Evolutionary conservation across 2,888 invertebrate genomes (phyloP).

Genomic region (Volucella zonaria): DNA sequence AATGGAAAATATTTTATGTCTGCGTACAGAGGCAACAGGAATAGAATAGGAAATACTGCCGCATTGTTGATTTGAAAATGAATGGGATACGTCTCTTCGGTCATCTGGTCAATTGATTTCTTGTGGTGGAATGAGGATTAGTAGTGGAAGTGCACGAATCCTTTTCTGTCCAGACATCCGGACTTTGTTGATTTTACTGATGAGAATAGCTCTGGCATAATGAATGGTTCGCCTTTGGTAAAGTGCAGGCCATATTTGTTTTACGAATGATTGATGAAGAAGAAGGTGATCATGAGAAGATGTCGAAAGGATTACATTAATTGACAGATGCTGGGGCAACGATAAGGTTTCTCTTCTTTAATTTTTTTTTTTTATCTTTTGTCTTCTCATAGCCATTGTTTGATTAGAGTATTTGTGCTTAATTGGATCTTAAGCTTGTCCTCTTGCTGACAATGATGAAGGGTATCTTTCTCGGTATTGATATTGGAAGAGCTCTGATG

Average conservation of each 20-base stretch:
- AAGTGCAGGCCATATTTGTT: conserved; percentile 52
- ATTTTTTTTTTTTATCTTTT: no score
- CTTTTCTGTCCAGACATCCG: conserved; percentile 35
- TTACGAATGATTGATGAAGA: conserved; percentile 57
- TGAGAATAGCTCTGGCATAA: conserved; percentile 51
- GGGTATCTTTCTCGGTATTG: no score
- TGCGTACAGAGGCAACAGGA: not conserved
- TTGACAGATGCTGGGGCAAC: not conserved
- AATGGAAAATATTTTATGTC: conserved; percentile 51
- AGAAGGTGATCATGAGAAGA: conserved; percentile 23
- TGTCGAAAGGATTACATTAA: conserved; percentile 51
- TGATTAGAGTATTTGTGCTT: no score
- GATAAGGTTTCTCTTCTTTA: no score
- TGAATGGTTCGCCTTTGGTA: conserved; percentile 49
- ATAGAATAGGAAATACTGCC: conserved; percentile 4
- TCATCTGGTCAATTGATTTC: conserved; percentile 71
- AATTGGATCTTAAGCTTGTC: no score
- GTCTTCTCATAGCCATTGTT: no score
- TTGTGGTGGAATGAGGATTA: not conserved
- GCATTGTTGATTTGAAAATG: conserved; percentile 61
- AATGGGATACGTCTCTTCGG: conserved; percentile 63
- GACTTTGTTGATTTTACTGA: conserved; percentile 62
- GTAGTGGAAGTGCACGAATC: not conserved
- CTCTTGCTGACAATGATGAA: no score
- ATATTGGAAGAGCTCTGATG: no score